Base-by-base conservation (phyloP, 2,113 vertebrate genomes). In the Excalfactoria chinensis region DNA sequence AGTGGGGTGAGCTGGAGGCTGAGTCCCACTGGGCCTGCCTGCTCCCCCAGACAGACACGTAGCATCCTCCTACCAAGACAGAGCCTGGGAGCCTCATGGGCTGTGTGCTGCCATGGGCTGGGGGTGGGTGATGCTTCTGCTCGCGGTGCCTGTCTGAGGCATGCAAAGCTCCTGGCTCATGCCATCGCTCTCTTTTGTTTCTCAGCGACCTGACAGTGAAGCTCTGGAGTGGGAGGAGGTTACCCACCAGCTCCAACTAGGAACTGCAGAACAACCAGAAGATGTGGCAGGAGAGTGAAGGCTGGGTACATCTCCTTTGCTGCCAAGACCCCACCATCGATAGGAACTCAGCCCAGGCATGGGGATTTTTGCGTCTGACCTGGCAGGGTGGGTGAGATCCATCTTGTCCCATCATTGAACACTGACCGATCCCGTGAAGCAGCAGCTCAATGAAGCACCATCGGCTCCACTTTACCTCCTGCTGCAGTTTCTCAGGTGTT, bases 131-230 rank as follows among this genome's bases (percentile, higher is more conserved):
- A 20, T 1, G 1, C 15, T 34, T 16, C 55, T 90, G 41, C 37
- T 11, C 48, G 32, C 28, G 2, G 34, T 1, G 1, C 51, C 30
- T 23, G 55, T 49, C 41, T 5, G 6, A 28, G 25, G 75, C 21
- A 46, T 2, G 26, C 1, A 3, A 13, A 10, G 53, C 60, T 35
- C 62, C 40, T 28, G 62, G 62, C 70, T 95, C 91, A 93, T 37
- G 2, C 60, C 20, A 6, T 92, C 86, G 92, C 82, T 85, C 91
- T 95, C 79, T 62, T 95, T 96, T 88, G 80, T 53, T 96, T 64
- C 92, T 76, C 98, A 99, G 99, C 7, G 99, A 99, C 98, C 98
- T 98, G 98, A 99, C 98, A 14, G 99, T 99, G 98, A 99, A 99
- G 98, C 97, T 99, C 96, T 99, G 99, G 99, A 97, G 96, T 5